Evolutionary conservation across 2,797 vertebrate genomes (phyloP).

Genomic region (Chrysocyon brachyurus): DNA sequence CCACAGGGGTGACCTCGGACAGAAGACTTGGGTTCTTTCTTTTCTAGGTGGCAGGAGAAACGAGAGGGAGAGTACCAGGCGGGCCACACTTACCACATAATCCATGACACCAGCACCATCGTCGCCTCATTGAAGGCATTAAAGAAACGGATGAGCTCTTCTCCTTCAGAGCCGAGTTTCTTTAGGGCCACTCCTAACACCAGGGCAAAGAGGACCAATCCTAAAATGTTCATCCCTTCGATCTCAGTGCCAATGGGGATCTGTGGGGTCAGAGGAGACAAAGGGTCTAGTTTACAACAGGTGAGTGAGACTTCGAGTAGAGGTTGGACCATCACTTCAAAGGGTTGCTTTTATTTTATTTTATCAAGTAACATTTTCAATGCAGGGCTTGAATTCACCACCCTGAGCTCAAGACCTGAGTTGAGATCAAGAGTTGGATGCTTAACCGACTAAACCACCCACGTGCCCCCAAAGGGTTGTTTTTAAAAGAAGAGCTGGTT

Average conservation of each 20-base stretch:
- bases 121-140: constrained; percentile 98
- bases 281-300: neutral
- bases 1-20: neutral
- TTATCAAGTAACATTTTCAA: neutral
- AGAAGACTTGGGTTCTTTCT: neutral
- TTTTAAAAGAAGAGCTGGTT: constrained; percentile 14
- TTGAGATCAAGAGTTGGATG: neutral
- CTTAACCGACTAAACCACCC: neutral
- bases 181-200: constrained; percentile 97
- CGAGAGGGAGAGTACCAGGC: neutral
- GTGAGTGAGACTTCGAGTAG: neutral
- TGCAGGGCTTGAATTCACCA: neutral
- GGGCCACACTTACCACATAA: constrained; percentile 96
- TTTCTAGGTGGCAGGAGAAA: neutral
- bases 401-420: neutral
- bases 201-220: constrained; percentile 97
- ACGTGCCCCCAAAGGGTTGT: neutral
- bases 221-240: constrained; percentile 99
- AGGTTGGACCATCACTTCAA: neutral
- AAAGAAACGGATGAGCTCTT: constrained; percentile 98
- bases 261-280: constrained; percentile 86
- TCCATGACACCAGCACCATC: constrained; percentile 99
- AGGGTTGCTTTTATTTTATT: neutral
- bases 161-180: constrained; percentile 96
- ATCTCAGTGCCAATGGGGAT: constrained; percentile 93